A percentile compares a stretch with the other conserved stretches of the same genome.
Conservation (phyloP, 2,888 invertebrate genomes). For the Ormyrus nitidulus region DNA sequence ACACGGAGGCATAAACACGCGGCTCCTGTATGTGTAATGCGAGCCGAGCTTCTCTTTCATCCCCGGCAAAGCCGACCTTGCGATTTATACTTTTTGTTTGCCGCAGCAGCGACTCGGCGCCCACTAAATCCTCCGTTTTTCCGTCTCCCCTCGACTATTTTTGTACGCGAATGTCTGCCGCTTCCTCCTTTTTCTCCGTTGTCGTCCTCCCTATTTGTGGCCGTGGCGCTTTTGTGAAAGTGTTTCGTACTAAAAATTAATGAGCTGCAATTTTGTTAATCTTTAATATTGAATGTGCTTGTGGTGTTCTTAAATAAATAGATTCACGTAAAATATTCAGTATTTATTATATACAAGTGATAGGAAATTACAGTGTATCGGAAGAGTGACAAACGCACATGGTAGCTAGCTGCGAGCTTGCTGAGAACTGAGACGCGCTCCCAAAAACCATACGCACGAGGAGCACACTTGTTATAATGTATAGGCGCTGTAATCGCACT, state of each 20-base stretch:
- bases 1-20: not conserved
- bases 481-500: no score
- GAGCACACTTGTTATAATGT: no score
- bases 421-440: no score
- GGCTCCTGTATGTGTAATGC: not conserved
- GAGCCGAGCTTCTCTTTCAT: not conserved
- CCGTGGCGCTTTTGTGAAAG: slow-evolving; percentile 5
- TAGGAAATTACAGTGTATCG: no score
- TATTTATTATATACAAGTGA: no score
- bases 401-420: no score
- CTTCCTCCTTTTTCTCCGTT: slow-evolving; percentile 5
- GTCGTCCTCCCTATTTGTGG: not conserved
- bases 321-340: no score
- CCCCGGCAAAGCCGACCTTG: slow-evolving; percentile 11
- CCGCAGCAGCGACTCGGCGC: slow-evolving; percentile 52
- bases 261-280: not conserved
- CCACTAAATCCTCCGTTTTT: slow-evolving; percentile 52
- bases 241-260: slow-evolving; percentile 3
- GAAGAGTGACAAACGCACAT: no score
- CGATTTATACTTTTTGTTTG: slow-evolving; percentile 54
- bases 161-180: not conserved
- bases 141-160: slow-evolving; percentile 9
- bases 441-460: no score
- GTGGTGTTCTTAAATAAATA: no score
- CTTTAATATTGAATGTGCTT: no score